Conservation (phyloP, 2,113 vertebrate species). For the Dendropsophus ebraccatus region DNA sequence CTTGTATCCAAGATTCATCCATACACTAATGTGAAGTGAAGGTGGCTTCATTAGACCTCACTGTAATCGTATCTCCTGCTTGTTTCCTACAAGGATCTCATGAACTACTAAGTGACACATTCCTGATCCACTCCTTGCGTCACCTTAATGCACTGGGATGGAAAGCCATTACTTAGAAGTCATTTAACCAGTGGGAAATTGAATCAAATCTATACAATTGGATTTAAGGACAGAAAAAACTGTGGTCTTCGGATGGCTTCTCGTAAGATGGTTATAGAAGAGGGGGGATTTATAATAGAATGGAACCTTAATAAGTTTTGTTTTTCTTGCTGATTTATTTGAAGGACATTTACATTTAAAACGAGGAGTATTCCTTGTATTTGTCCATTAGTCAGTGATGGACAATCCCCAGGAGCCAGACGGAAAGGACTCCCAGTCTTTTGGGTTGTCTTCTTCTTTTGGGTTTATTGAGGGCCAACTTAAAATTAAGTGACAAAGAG, state of each 20-base stretch:
- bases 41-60: not conserved
- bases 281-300: too few relatives aligned
- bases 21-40: slow-evolving; percentile 18
- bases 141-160: slow-evolving; percentile 12
- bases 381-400: not conserved
- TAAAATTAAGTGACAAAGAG: too few relatives aligned
- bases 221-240: not conserved
- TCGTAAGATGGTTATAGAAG: not conserved
- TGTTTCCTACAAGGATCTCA: not conserved
- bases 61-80: not conserved
- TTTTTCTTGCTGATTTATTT: too few relatives aligned
- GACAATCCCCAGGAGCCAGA: not conserved
- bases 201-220: not conserved
- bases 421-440: not conserved
- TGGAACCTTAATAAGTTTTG: too few relatives aligned
- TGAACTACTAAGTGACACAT: slow-evolving; percentile 24
- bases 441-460: not conserved
- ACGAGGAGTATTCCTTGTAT: too few relatives aligned
- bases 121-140: slow-evolving; percentile 22
- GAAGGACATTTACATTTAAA: too few relatives aligned
- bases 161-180: slow-evolving; percentile 35
- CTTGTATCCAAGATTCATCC: not conserved
- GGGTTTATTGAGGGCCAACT: too few relatives aligned
- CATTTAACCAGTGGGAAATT: slow-evolving; percentile 22
- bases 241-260: not conserved